Conservation (phyloP, 1,140 invertebrate genomes). For the Calephelis nemesis region DNA sequence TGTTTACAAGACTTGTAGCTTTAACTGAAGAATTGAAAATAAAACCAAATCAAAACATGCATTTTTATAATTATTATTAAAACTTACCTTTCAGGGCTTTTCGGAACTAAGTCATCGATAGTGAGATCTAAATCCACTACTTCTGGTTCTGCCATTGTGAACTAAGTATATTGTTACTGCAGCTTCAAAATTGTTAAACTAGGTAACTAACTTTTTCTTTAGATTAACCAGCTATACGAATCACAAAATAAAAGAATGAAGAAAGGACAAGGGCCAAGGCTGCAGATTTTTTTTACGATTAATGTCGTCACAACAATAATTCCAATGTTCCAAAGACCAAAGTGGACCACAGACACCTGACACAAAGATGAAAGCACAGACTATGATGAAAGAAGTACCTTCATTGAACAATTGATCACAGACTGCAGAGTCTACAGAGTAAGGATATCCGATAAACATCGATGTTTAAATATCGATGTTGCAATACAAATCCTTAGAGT, state of each 20-base stretch:
- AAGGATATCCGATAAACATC: neutral
- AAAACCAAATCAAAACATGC: too few species aligned
- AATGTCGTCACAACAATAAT: neutral
- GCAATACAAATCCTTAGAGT: too few species aligned
- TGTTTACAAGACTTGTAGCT: neutral
- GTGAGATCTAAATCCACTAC: slow-evolving; percentile 67
- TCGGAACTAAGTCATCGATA: slow-evolving; percentile 73
- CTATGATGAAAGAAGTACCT: too few species aligned
- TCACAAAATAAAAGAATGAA: slow-evolving; percentile 19
- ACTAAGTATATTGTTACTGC: slow-evolving; percentile 15
- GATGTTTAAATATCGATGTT: too few species aligned
- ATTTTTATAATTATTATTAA: neutral
- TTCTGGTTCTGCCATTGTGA: slow-evolving; percentile 70
- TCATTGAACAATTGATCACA: too few species aligned
- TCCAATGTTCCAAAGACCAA: neutral
- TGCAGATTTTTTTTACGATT: slow-evolving; percentile 8
- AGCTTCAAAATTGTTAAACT: neutral
- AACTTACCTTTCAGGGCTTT: slow-evolving; percentile 71
- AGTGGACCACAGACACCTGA: too few species aligned
- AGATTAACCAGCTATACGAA: neutral
- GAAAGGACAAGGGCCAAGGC: slow-evolving; percentile 17
- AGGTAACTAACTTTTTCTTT: neutral
- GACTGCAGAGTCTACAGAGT: too few species aligned
- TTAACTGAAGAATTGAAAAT: too few species aligned
- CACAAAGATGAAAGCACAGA: too few species aligned